Percentiles rank a stretch among this genome's conserved stretches.
phyloP scores from a whole-genome alignment of 2,113 vertebrate genomes.

The Pomatostomus ruficeps region DNA sequence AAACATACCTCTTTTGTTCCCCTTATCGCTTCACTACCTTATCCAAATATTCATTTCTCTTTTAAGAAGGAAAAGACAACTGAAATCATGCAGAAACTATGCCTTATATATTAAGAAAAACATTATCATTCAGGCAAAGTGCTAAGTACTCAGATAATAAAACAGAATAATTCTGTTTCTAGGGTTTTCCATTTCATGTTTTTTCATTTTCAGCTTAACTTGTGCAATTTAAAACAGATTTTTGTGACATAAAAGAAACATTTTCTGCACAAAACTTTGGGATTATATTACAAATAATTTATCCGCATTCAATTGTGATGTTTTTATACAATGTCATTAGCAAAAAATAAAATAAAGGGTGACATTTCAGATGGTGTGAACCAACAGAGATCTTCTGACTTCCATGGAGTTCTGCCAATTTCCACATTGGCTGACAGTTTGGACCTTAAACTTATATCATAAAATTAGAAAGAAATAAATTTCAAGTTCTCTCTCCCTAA shows the following conservation, averaged over 20 bases:
- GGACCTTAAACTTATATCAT: background rate
- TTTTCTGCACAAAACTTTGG: background rate
- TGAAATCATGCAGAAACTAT: constrained; percentile 47
- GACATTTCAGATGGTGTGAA: constrained; percentile 25
- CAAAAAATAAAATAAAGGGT: constrained; percentile 2
- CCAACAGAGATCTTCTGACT: background rate
- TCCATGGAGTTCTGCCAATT: constrained; percentile 9
- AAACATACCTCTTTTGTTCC: constrained; percentile 29
- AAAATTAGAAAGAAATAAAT: background rate
- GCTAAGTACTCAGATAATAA: constrained; percentile 53
- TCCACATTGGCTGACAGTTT: background rate
- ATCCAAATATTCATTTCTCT: constrained; percentile 62
- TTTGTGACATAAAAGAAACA: background rate
- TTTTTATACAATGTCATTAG: constrained; percentile 13
- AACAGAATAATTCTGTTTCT: constrained; percentile 48
- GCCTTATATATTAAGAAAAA: constrained; percentile 52
- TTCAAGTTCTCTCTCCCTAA: background rate
- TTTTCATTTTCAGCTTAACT: constrained; percentile 23
- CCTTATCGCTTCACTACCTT: constrained; percentile 54
- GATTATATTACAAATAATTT: constrained; percentile 31
- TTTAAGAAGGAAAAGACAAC: constrained; percentile 60
- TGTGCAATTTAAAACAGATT: constrained; percentile 19
- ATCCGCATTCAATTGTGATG: background rate
- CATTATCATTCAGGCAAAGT: constrained; percentile 47
- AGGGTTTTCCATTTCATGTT: constrained; percentile 8